phyloP scores from a whole-genome alignment of 2,888 invertebrate species.

The Drosophila bunnanda region DNA sequence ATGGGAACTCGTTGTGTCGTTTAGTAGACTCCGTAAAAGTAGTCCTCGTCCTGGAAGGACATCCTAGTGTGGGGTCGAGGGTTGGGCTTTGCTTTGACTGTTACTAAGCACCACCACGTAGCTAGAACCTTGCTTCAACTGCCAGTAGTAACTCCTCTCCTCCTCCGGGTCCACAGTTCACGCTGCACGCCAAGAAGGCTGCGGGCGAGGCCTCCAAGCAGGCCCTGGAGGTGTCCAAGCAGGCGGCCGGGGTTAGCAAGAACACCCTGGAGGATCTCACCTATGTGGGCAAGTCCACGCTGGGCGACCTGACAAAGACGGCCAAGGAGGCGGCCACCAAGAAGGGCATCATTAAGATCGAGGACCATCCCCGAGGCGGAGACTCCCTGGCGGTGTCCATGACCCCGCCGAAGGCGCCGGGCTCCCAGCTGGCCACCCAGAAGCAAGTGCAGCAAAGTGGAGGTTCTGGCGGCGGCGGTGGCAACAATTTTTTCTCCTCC shows the following conservation, averaged over 20 bases:
- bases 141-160: background rate
- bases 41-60: background rate
- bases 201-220: slow-evolving; percentile 94
- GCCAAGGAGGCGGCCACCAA: slow-evolving; percentile 95
- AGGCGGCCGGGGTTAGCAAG: slow-evolving; percentile 94
- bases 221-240: slow-evolving; percentile 94
- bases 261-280: slow-evolving; percentile 95
- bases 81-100: slow-evolving; percentile 15
- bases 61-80: background rate
- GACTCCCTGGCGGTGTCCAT: slow-evolving; percentile 26
- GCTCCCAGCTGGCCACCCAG: slow-evolving; percentile 82
- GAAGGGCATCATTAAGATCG: slow-evolving; percentile 90
- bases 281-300: slow-evolving; percentile 94
- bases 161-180: slow-evolving; percentile 86
- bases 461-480: slow-evolving; percentile 82
- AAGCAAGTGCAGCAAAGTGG: slow-evolving; percentile 86
- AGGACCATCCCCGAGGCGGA: slow-evolving; percentile 58
- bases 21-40: slow-evolving; percentile 6
- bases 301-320: slow-evolving; percentile 95
- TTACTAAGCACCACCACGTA: slow-evolving; percentile 18
- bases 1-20: slow-evolving; percentile 24
- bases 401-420: slow-evolving; percentile 48
- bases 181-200: slow-evolving; percentile 94
- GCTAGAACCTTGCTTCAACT: background rate
- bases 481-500: slow-evolving; percentile 94